These are phyloP conservation scores for Chrysochloris asiatica DNA, from an alignment of 2,113 vertebrate genomes.

Conservation along the genomic window DNA sequence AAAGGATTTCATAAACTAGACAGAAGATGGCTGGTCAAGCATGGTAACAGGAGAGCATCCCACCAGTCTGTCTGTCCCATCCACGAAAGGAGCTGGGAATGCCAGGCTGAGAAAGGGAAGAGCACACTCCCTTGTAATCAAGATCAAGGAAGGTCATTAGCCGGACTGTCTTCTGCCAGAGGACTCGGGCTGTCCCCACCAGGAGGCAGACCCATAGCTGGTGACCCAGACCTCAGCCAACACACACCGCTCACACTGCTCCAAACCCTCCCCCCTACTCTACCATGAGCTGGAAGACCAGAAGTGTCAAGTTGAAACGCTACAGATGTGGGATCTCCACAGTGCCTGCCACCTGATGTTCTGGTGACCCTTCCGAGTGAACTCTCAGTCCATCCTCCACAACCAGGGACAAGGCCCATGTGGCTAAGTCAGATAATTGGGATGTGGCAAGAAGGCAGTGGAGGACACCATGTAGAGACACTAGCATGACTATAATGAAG, in stretches of 20 bases:
- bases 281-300: not conserved
- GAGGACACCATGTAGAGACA: not conserved
- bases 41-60: not conserved
- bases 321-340: too few relatives aligned
- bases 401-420: not conserved
- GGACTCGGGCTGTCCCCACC: rapidly evolving
- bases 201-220: rapidly evolving
- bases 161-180: rapidly evolving
- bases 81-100: not conserved
- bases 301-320: too few relatives aligned
- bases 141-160: not conserved
- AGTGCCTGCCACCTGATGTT: not conserved
- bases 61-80: not conserved
- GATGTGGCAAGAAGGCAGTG: not conserved
- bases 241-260: rapidly evolving
- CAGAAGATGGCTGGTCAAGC: not conserved
- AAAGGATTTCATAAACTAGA: not conserved
- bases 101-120: not conserved
- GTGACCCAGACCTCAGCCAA: not conserved
- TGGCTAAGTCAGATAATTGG: not conserved
- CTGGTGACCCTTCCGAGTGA: not conserved
- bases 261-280: not conserved
- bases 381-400: not conserved
- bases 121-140: not conserved
- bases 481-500: not conserved